These are phyloP conservation scores for Chaetogeoica ovagalla DNA, from an alignment of 2,888 invertebrate species.

Conservation along the genomic window DNA sequence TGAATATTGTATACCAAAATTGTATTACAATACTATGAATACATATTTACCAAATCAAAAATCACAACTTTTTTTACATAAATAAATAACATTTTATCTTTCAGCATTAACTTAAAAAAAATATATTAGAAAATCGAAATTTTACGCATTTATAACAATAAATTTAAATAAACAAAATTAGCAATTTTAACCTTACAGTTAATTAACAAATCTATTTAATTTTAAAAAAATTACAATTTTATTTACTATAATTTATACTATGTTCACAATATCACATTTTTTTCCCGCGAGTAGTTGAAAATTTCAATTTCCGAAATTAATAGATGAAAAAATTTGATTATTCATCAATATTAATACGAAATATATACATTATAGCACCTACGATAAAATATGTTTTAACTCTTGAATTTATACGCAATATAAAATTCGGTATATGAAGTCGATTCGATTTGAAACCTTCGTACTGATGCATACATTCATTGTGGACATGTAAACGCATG, in stretches of 20 bases:
- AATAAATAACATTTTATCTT: no score
- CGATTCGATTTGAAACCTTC: neutral
- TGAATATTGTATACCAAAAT: no score
- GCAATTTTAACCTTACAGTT: no score
- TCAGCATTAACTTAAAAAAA: no score
- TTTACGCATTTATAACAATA: no score
- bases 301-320: neutral
- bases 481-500: neutral
- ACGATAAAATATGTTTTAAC: neutral
- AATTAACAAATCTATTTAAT: no score
- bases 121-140: no score
- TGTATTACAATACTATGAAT: no score
- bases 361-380: neutral
- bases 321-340: neutral
- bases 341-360: neutral
- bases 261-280: neutral
- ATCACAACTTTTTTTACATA: no score
- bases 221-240: neutral
- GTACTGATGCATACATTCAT: neutral
- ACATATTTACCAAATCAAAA: no score
- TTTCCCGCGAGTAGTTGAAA: neutral
- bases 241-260: neutral
- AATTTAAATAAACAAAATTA: no score
- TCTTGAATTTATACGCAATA: neutral
- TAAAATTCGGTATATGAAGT: neutral